A percentile compares a stretch with the other conserved stretches of the same genome.
phyloP scores from a whole-genome alignment of 2,888 invertebrate genomes.

The Cephus pygmeus region DNA sequence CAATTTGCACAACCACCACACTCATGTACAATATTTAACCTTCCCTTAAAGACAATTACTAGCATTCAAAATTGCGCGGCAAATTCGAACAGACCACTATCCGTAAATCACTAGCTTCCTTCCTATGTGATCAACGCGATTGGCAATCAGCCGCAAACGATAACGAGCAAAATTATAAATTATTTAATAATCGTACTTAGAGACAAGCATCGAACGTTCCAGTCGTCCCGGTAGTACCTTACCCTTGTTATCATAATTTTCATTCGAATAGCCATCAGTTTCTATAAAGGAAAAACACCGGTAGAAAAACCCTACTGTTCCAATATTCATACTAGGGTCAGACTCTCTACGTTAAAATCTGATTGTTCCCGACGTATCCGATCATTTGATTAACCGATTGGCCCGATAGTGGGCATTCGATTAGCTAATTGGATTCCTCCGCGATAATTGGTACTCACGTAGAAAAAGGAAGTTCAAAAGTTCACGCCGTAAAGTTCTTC shows the following conservation, averaged over 20 bases:
- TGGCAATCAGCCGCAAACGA: background rate
- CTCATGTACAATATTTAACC: background rate
- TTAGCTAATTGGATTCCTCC: slow-evolving; percentile 1
- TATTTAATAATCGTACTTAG: background rate
- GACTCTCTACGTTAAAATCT: background rate
- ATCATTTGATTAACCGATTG: background rate
- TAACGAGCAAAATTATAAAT: background rate
- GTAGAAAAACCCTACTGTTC: background rate
- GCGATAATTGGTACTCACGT: slow-evolving; percentile 1
- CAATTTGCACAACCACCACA: slow-evolving; percentile 4
- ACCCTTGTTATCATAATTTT: background rate
- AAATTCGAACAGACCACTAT: background rate
- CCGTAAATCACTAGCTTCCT: background rate
- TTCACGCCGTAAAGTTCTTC: background rate
- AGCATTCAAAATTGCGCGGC: background rate
- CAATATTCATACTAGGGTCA: background rate
- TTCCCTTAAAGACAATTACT: background rate
- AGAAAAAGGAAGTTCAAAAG: background rate
- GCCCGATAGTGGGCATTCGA: slow-evolving; percentile 1
- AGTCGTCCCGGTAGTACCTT: background rate
- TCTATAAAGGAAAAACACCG: background rate
- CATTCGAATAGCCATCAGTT: background rate
- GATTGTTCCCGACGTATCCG: background rate
- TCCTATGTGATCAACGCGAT: background rate
- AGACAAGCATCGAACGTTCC: background rate